phyloP scores from a whole-genome alignment of 2,888 invertebrate genomes.

The Oasisia sp. region DNA sequence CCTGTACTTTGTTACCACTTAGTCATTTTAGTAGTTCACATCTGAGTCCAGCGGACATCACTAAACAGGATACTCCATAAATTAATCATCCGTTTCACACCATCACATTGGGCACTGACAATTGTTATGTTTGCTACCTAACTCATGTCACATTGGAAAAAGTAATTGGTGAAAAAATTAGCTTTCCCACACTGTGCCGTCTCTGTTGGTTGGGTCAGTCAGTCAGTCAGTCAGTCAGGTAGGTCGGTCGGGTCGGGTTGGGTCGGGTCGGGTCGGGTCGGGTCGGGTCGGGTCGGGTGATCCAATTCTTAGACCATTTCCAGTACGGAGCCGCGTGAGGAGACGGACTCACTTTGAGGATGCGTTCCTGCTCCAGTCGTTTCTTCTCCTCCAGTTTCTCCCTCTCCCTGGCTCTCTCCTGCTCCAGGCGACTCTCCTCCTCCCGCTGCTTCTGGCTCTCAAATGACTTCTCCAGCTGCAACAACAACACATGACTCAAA shows the following conservation, averaged over 20 bases:
- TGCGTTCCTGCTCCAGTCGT: conserved; percentile 87
- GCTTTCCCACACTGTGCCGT: not conserved
- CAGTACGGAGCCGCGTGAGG: not conserved
- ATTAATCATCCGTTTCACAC: no score
- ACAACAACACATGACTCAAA: conserved; percentile 70
- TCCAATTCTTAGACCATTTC: no score
- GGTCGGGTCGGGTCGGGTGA: no score
- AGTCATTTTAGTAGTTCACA: not conserved
- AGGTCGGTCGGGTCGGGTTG: no score
- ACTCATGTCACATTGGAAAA: no score
- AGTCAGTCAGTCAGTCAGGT: no score
- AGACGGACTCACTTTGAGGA: conserved; percentile 74
- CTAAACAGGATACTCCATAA: no score
- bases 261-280: no score
- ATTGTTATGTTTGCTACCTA: no score
- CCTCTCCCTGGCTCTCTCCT: conserved; percentile 83
- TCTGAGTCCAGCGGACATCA: not conserved
- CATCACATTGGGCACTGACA: no score
- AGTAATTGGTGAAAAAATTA: not conserved
- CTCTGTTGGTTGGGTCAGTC: not conserved
- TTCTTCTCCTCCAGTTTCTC: conserved; percentile 86
- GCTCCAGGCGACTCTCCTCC: conserved; percentile 78
- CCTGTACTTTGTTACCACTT: not conserved
- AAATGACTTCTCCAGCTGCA: conserved; percentile 82
- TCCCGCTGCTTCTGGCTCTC: conserved; percentile 82